Evolutionary conservation across 1,140 invertebrate species (phyloP), one percentile per base, ranked within the genome.

Genomic region (Antheraea pernyi): DNA sequence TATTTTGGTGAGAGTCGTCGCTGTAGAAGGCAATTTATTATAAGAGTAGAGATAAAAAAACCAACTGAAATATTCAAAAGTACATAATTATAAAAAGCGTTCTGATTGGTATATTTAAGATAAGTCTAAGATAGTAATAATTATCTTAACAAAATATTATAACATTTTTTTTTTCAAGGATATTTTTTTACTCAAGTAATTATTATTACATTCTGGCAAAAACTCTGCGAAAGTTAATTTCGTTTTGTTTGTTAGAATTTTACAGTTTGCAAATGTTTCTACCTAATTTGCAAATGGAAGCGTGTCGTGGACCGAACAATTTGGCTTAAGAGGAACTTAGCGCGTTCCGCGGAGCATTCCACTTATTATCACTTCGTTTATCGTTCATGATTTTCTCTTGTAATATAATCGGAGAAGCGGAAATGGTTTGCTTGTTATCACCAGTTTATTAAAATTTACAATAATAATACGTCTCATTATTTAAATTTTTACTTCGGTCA

Each of bases 261-360:
- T 19, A 46, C 69, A 71, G 30, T 70, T 74, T 64, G 59, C 69
- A 67, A 78, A 76, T 78, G 79, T 85, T 53, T 53, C 46, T 53
- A 53, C 46, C 83, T 88, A 85, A 90, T 90, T 90, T 90, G 86
- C 86, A 90, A 90, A 90, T 90, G 88, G 86, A 84, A 78, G 80
- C 86, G 84, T 85, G 84, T 85, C 82, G 84, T 86, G 81, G 84
- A 85, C 84, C 71, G 74, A 73, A 81, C 80, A 84, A 88, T 88
- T 88, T 85, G 81, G 84, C 88, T 90, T 90, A 87, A 90, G 84
- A 80, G 84, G 81, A 83, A 82, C 85, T 85, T 80, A 83, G 78
- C 73, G 69, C 72, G 46, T 48, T 67, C 71, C 74, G 71, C 6
- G 16, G 46, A 53, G 11, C 46, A 13, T 75, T 75, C 16, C 46